phyloP scores from a whole-genome alignment of 2,888 invertebrate species.

The Ornithoptera priamus region DNA sequence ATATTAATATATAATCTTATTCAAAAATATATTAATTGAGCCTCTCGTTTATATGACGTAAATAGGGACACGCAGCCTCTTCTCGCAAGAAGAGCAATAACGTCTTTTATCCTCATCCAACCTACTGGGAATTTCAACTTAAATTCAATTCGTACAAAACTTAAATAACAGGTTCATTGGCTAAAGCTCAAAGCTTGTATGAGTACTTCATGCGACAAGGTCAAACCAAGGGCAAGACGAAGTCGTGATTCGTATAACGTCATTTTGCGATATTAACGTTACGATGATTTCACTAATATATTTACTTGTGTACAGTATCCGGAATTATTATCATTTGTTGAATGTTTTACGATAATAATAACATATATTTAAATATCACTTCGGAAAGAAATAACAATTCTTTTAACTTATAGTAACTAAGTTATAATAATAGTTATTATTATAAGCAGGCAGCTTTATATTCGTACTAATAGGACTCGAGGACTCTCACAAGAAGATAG shows the following conservation, averaged over 20 bases:
- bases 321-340: background rate
- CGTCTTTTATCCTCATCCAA: too few species aligned
- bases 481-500: too few species aligned
- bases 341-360: background rate
- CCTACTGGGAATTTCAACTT: background rate
- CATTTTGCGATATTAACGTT: background rate
- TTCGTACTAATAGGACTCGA: too few species aligned
- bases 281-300: conserved; percentile 2
- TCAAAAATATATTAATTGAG: too few species aligned
- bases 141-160: conserved; percentile 8
- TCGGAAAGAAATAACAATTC: background rate
- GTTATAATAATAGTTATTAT: background rate
- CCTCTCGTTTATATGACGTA: too few species aligned
- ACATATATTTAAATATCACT: background rate
- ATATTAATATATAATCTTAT: too few species aligned
- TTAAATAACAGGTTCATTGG: background rate
- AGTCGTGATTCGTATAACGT: background rate
- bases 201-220: background rate
- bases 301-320: background rate
- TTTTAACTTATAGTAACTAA: background rate
- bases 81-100: too few species aligned
- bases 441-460: background rate
- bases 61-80: too few species aligned
- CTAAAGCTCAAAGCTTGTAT: background rate
- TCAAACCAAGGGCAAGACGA: background rate